A percentile compares a stretch with the other conserved stretches of the same genome.
Evolutionary conservation across 2,113 vertebrate genomes (phyloP).

Genomic region (Oreochromis spilurus): DNA sequence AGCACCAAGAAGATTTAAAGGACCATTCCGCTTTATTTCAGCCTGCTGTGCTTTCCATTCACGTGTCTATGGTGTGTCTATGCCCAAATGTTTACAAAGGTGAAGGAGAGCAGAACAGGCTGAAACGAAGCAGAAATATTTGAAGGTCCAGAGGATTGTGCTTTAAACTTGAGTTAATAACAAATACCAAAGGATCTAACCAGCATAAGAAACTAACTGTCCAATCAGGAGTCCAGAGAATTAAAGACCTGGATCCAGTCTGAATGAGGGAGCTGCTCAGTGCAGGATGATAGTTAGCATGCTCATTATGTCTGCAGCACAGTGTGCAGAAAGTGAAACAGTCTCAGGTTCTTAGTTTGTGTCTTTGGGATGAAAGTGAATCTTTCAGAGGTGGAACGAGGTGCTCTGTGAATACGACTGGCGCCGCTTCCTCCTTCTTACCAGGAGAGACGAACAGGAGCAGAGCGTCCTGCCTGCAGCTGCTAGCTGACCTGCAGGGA

Average conservation of each 20-base stretch:
- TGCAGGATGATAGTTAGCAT: neutral
- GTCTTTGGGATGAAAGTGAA: neutral
- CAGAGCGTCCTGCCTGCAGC: neutral
- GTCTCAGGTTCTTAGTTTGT: neutral
- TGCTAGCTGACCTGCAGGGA: neutral
- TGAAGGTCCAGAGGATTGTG: neutral
- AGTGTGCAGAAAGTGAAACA: neutral
- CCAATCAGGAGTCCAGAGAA: neutral
- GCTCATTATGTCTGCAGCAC: neutral
- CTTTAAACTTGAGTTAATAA: neutral
- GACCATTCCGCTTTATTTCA: rapidly evolving
- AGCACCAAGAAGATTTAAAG: neutral
- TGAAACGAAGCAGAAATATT: neutral
- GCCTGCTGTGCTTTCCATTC: rapidly evolving
- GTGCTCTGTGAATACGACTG: neutral
- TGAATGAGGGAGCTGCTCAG: neutral
- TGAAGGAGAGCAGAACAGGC: neutral
- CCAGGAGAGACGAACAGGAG: neutral
- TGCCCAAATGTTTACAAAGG: neutral
- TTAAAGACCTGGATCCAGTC: neutral
- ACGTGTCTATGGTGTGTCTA: rapidly evolving
- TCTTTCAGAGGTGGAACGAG: neutral
- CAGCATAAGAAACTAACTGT: neutral
- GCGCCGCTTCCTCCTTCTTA: neutral
- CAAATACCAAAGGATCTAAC: neutral